Evolutionary conservation across 2,888 invertebrate genomes (phyloP).

Genomic region (Drosophila heteroneura): DNA sequence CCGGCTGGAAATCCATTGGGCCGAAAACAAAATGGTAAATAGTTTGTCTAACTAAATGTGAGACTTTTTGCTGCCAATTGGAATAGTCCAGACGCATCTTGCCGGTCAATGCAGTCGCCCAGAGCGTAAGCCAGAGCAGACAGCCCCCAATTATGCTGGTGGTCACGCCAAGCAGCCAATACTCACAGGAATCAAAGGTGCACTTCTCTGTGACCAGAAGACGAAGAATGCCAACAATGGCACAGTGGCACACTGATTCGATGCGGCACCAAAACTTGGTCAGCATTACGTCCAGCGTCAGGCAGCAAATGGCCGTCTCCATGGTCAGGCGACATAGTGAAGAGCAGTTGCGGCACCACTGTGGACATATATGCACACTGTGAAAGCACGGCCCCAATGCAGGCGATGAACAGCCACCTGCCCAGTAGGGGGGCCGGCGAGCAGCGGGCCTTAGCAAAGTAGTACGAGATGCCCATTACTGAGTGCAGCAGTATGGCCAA

Average conservation of each 20-base stretch:
- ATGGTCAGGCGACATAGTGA: constrained; percentile 34
- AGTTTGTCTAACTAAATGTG: constrained; percentile 4
- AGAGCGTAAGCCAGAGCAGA: constrained; percentile 62
- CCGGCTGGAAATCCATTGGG: neutral
- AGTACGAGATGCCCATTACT: constrained; percentile 70
- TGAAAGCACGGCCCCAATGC: constrained; percentile 50
- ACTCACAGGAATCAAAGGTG: constrained; percentile 56
- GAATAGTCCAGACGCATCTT: constrained; percentile 18
- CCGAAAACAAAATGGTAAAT: constrained; percentile 35
- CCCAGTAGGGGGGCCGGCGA: constrained; percentile 57
- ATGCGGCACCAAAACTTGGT: constrained; percentile 69
- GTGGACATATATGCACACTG: constrained; percentile 45
- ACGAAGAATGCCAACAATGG: constrained; percentile 59
- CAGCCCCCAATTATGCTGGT: constrained; percentile 61
- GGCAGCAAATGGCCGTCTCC: constrained; percentile 56
- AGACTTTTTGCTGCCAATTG: constrained; percentile 25
- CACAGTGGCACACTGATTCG: constrained; percentile 63
- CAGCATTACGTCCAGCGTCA: constrained; percentile 58
- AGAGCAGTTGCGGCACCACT: constrained; percentile 28
- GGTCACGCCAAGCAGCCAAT: constrained; percentile 57
- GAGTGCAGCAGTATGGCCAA: constrained; percentile 60
- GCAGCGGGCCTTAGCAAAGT: constrained; percentile 40
- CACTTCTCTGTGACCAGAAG: constrained; percentile 41
- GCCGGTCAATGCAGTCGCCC: constrained; percentile 53
- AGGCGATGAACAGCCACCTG: constrained; percentile 66